Evolutionary conservation across 2,113 vertebrate species (phyloP).

Genomic region (Eclectus roratus): DNA sequence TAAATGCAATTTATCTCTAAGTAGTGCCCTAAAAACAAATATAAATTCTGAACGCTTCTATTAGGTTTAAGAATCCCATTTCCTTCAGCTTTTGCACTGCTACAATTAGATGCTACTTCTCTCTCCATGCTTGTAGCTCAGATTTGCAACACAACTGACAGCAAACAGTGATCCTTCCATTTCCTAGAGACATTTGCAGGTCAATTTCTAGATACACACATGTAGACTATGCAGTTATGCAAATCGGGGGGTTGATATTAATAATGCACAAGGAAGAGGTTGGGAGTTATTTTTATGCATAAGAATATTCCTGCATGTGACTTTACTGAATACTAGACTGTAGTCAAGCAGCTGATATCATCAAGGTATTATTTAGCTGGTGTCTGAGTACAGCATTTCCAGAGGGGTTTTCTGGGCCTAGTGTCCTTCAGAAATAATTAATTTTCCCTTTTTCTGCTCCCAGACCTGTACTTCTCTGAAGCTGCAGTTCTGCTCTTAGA

Average conservation of each 20-base stretch:
- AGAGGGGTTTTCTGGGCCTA: neutral
- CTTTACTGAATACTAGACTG: neutral
- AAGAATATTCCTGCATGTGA: neutral
- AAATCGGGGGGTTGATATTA: neutral
- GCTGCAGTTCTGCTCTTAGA: neutral
- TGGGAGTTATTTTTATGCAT: neutral
- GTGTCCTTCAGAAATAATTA: slow-evolving; percentile 4
- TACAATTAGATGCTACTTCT: neutral
- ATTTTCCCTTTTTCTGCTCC: neutral
- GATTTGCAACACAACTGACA: neutral
- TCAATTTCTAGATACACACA: neutral
- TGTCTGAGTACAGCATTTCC: slow-evolving; percentile 1
- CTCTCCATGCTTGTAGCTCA: neutral
- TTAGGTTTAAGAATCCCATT: neutral
- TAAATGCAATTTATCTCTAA: neutral
- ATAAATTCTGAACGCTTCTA: neutral
- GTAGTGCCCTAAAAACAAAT: neutral
- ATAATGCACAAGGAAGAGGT: neutral
- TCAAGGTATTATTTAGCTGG: neutral
- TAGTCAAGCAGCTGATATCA: slow-evolving; percentile 4
- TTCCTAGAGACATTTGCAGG: neutral
- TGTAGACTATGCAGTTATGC: neutral
- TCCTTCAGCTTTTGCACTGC: neutral
- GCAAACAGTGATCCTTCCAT: neutral
- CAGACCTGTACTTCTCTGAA: neutral